Evolutionary conservation across 2,797 vertebrate genomes (phyloP).

Genomic region (Lepus townsendii): DNA sequence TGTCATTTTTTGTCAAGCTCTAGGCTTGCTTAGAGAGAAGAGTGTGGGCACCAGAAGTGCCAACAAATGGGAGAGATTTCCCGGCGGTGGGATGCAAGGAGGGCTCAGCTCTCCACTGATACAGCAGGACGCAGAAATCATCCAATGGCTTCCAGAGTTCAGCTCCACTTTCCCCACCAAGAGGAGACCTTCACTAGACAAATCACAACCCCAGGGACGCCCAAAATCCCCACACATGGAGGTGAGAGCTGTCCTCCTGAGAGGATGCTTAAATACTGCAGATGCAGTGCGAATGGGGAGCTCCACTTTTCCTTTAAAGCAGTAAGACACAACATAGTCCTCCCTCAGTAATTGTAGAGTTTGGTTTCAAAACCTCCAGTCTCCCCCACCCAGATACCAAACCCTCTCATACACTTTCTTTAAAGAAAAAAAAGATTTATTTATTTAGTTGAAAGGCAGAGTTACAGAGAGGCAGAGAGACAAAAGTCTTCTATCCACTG

Average conservation of each 20-base stretch:
- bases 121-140: not conserved
- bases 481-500: too few relatives aligned
- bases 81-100: not conserved
- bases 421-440: too few relatives aligned
- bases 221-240: not conserved
- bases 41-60: not conserved
- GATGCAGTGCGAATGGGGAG: not conserved
- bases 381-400: too few relatives aligned
- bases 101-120: not conserved
- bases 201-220: not conserved
- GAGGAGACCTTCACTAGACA: not conserved
- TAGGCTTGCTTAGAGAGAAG: constrained; percentile 1
- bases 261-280: not conserved
- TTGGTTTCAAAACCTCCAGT: too few relatives aligned
- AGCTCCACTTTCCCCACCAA: not conserved
- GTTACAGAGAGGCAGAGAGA: too few relatives aligned
- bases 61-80: not conserved
- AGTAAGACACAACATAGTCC: too few relatives aligned
- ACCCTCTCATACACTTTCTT: too few relatives aligned
- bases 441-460: too few relatives aligned
- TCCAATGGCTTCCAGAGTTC: not conserved
- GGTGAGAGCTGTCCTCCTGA: not conserved
- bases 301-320: not conserved
- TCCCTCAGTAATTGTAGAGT: too few relatives aligned
- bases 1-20: not conserved